A percentile compares a stretch with the other conserved stretches of the same genome.
These are phyloP conservation scores for Neocrepidodera transversa DNA, from an alignment of 2,888 invertebrate genomes.

Conservation along the genomic window DNA sequence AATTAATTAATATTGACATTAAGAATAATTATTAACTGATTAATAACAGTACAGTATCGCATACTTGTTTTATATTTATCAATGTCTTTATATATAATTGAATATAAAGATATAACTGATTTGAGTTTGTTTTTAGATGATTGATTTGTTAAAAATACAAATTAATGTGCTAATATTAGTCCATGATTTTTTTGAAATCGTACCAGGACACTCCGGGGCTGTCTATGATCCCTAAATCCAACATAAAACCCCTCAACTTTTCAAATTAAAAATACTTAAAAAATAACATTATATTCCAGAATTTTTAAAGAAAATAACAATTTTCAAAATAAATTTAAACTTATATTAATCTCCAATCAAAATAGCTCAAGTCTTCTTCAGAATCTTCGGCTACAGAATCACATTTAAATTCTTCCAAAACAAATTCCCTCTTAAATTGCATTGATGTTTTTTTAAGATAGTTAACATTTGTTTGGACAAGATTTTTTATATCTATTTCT, in stretches of 20 bases:
- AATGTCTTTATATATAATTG: background rate
- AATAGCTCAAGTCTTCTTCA: background rate
- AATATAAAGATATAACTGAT: constrained; percentile 2
- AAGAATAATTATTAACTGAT: background rate
- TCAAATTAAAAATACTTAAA: too few species aligned
- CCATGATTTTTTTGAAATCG: too few species aligned
- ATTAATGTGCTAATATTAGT: too few species aligned
- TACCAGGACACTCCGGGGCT: too few species aligned
- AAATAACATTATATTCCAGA: too few species aligned
- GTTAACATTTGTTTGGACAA: constrained; percentile 12
- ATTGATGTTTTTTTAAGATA: constrained; percentile 20
- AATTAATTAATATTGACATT: background rate
- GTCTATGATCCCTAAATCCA: too few species aligned
- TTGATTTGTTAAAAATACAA: too few species aligned
- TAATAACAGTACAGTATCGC: background rate
- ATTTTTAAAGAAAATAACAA: too few species aligned
- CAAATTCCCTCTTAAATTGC: constrained; percentile 10
- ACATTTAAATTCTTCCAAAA: background rate
- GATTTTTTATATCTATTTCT: constrained; percentile 21
- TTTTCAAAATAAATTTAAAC: too few species aligned
- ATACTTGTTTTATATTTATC: background rate
- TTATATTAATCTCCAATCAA: constrained; percentile 16
- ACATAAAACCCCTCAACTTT: too few species aligned
- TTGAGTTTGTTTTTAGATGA: too few species aligned
- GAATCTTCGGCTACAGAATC: background rate